Conservation (phyloP, 2,797 vertebrate species). For the Odontamblyopus rebecca region DNA sequence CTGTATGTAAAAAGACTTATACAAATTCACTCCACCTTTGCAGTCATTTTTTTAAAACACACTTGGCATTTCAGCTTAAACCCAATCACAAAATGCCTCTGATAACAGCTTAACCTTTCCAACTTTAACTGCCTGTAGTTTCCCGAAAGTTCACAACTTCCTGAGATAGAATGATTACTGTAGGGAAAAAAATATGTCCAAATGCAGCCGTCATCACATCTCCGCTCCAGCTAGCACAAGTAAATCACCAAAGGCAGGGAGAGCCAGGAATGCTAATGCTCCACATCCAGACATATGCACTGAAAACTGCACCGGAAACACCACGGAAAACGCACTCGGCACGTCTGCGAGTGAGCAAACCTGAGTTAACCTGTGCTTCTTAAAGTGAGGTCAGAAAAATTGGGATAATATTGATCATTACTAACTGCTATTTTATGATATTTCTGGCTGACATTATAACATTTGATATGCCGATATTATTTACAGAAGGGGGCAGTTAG, state of each 20-base stretch:
- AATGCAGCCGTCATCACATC: not conserved
- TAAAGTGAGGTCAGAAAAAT: too few species aligned
- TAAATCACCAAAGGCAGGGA: slow-evolving; percentile 2
- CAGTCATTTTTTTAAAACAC: not conserved
- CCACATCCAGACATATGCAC: slow-evolving; percentile 10
- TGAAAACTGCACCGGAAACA: too few species aligned
- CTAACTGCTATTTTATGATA: too few species aligned
- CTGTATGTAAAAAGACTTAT: too few species aligned
- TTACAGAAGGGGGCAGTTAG: too few species aligned
- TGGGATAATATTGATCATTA: too few species aligned
- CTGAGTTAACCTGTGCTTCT: too few species aligned
- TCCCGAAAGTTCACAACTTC: not conserved
- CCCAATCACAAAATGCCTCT: not conserved
- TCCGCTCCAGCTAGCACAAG: not conserved
- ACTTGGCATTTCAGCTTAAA: not conserved
- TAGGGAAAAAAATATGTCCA: not conserved
- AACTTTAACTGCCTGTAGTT: not conserved
- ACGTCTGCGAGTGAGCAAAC: too few species aligned
- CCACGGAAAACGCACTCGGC: too few species aligned
- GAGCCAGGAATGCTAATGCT: slow-evolving; percentile 18
- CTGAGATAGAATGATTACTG: not conserved
- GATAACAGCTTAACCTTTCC: slow-evolving; percentile 1
- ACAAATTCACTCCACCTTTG: too few species aligned
- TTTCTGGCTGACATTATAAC: too few species aligned
- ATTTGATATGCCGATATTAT: too few species aligned